Evolutionary conservation across 2,797 vertebrate genomes (phyloP).

Genomic region (Remorina albescens): DNA sequence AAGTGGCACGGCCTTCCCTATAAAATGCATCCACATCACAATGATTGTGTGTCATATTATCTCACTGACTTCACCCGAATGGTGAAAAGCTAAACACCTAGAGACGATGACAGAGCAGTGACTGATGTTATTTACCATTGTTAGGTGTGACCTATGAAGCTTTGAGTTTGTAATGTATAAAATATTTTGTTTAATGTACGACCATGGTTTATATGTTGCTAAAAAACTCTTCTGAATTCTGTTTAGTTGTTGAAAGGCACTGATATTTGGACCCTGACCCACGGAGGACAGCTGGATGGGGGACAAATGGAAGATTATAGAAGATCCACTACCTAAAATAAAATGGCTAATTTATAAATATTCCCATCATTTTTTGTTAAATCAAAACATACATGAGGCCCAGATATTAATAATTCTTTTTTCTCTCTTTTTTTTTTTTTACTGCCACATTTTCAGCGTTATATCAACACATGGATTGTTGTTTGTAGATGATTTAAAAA

Average conservation of each 20-base stretch:
- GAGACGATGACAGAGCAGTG: neutral
- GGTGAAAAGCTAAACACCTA: neutral
- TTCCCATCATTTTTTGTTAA: constrained; percentile 6
- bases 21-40: neutral
- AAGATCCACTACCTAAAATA: neutral
- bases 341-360: neutral
- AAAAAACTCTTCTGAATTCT: neutral
- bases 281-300: neutral
- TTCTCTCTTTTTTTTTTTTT: neutral
- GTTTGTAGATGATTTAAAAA: constrained; percentile 26
- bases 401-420: constrained; percentile 4
- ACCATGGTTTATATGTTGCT: constrained; percentile 4
- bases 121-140: constrained; percentile 7
- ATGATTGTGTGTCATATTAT: neutral
- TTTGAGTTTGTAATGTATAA: constrained; percentile 32
- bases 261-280: neutral
- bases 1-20: neutral
- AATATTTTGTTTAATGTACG: constrained; percentile 7
- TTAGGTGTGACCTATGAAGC: constrained; percentile 12
- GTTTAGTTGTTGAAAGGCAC: neutral
- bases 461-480: constrained; percentile 22
- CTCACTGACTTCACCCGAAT: constrained; percentile 4
- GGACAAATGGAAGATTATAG: neutral
- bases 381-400: constrained; percentile 6
- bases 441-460: constrained; percentile 25